Conservation (phyloP, 2,113 vertebrate genomes). For the Acrocephalus arundinaceus region DNA sequence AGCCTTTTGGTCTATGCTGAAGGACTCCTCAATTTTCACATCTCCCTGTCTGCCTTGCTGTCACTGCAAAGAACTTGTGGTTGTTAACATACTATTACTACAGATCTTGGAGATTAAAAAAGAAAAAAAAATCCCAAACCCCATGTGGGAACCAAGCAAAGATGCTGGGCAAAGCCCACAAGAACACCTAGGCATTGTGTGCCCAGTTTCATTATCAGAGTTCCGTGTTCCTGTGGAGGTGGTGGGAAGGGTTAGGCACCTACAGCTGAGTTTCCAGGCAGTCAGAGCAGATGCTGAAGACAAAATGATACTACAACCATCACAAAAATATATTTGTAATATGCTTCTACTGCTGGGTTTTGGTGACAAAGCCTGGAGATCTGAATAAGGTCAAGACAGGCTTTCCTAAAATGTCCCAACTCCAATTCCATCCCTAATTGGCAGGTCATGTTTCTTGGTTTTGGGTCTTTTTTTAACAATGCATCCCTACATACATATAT, state of each 20-base stretch:
- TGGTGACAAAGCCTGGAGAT: background rate
- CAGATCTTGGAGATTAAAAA: background rate
- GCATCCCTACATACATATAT: background rate
- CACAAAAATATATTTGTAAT: background rate
- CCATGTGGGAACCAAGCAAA: background rate
- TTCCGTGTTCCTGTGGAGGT: fast-evolving
- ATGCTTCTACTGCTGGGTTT: background rate
- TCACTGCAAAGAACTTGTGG: background rate
- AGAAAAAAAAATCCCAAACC: background rate
- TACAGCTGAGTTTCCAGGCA: background rate
- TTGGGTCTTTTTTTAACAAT: background rate
- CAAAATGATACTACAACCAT: background rate
- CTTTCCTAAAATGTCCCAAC: background rate
- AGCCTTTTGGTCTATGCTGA: background rate
- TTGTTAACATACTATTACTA: background rate
- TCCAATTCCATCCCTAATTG: background rate
- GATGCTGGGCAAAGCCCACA: background rate
- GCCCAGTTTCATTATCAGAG: background rate
- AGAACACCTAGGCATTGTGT: fast-evolving
- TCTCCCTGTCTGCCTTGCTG: background rate
- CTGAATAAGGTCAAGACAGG: background rate
- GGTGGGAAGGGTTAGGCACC: background rate
- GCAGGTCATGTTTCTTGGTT: fast-evolving
- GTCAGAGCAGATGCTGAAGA: background rate
- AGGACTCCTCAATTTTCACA: background rate